Evolutionary conservation across 2,888 invertebrate species (phyloP).

Genomic region (Tryphoninae sp.): DNA sequence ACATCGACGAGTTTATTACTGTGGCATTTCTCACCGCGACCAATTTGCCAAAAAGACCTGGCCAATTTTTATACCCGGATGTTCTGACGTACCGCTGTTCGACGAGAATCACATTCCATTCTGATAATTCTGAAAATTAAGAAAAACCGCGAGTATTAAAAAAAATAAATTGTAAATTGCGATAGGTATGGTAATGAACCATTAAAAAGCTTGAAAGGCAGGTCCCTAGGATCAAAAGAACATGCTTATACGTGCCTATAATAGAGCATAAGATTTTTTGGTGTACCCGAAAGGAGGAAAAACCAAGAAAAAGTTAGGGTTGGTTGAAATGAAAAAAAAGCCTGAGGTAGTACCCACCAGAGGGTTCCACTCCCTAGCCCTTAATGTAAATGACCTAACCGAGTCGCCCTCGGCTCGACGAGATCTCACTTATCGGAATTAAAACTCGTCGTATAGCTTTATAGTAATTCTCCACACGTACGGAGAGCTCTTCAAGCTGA

Average conservation of each 20-base stretch:
- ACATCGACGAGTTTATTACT: constrained; percentile 68
- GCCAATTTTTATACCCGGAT: constrained; percentile 66
- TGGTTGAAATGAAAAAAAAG: not conserved
- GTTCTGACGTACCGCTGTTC: constrained; percentile 61
- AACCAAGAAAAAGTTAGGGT: not conserved
- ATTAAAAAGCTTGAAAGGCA: not conserved
- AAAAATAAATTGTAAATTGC: not conserved
- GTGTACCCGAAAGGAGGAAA: not conserved
- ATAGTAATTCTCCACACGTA: not conserved
- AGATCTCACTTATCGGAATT: constrained; percentile 45
- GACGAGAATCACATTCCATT: not conserved
- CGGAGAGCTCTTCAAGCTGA: constrained; percentile 14
- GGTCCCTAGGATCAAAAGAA: not conserved
- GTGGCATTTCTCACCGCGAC: constrained; percentile 52
- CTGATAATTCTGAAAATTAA: not conserved
- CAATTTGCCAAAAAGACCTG: constrained; percentile 71
- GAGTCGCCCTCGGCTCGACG: constrained; percentile 12
- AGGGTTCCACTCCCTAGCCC: not conserved
- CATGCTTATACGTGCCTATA: not conserved
- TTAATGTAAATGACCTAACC: constrained; percentile 27
- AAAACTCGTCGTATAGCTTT: constrained; percentile 26
- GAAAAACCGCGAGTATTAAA: not conserved
- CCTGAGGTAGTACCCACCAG: not conserved
- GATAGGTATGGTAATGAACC: not conserved
- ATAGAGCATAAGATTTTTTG: not conserved